Evolutionary conservation across 2,797 vertebrate species (phyloP).

Genomic region (Gila robusta): DNA sequence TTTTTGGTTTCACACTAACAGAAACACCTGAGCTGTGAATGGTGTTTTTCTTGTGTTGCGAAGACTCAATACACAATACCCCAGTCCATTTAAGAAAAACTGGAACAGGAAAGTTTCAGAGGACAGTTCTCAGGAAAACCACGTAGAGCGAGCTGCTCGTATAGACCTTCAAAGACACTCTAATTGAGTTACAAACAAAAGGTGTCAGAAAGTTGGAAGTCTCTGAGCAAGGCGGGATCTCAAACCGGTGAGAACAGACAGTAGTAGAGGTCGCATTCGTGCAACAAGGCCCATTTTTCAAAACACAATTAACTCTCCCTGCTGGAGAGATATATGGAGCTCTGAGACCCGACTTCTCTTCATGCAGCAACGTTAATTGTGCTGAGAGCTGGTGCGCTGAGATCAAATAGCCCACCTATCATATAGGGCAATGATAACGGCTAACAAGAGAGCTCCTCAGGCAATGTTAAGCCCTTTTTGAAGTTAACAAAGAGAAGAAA

Average conservation of each 20-base stretch:
- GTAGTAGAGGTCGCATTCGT: slow-evolving; percentile 40
- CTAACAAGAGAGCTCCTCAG: slow-evolving; percentile 53
- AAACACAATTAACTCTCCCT: slow-evolving; percentile 60
- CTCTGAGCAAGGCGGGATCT: slow-evolving; percentile 22
- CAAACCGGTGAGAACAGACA: slow-evolving; percentile 38
- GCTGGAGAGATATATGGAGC: slow-evolving; percentile 44
- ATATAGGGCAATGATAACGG: slow-evolving; percentile 55
- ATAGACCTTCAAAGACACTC: slow-evolving; percentile 47
- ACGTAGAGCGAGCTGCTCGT: slow-evolving; percentile 5
- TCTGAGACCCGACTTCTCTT: slow-evolving; percentile 45
- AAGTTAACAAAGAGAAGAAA: slow-evolving; percentile 49
- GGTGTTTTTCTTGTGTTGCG: slow-evolving; percentile 17
- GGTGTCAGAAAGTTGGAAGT: slow-evolving; percentile 39
- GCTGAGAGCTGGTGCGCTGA: slow-evolving; percentile 48
- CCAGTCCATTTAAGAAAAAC: slow-evolving; percentile 35
- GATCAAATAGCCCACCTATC: slow-evolving; percentile 61
- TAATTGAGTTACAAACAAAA: slow-evolving; percentile 51
- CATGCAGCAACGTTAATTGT: slow-evolving; percentile 57
- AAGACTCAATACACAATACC: slow-evolving; percentile 17
- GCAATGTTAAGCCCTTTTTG: slow-evolving; percentile 49
- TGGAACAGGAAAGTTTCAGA: slow-evolving; percentile 33
- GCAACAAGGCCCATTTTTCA: slow-evolving; percentile 53
- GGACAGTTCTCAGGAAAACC: slow-evolving; percentile 6
- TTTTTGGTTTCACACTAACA: slow-evolving; percentile 48
- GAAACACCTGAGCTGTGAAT: slow-evolving; percentile 57